phyloP scores from a whole-genome alignment of 1,140 invertebrate species.

The Drosophila nebulosa region DNA sequence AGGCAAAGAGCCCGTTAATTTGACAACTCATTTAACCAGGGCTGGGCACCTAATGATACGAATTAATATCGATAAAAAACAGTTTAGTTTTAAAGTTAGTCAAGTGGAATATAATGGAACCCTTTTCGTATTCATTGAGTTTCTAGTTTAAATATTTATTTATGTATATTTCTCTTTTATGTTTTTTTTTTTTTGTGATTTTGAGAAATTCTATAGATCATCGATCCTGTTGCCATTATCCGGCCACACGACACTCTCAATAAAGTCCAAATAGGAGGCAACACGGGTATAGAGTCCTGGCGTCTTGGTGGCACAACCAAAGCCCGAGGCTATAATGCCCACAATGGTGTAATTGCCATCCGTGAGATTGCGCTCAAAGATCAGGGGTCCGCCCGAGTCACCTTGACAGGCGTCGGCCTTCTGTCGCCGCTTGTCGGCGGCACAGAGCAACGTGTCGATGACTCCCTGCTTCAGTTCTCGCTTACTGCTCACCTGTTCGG shows the following conservation, averaged over 20 bases:
- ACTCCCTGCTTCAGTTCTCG: slow-evolving; percentile 41
- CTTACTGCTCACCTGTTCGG: slow-evolving; percentile 7
- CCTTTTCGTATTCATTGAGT: no score
- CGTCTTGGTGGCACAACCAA: slow-evolving; percentile 83
- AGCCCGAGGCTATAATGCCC: slow-evolving; percentile 86
- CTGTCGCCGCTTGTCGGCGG: slow-evolving; percentile 82
- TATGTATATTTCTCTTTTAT: no score
- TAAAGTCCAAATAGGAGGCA: slow-evolving; percentile 84
- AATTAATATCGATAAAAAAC: no score
- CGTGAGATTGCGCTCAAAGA: slow-evolving; percentile 67
- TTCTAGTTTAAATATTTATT: no score
- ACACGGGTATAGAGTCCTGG: slow-evolving; percentile 86
- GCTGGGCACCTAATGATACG: background rate
- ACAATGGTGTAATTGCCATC: slow-evolving; percentile 55
- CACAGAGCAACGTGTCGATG: slow-evolving; percentile 82
- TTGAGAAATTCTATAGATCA: background rate
- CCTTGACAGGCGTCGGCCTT: slow-evolving; percentile 84
- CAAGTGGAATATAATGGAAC: no score
- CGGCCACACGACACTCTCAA: slow-evolving; percentile 85
- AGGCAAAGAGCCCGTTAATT: slow-evolving; percentile 18
- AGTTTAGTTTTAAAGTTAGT: no score
- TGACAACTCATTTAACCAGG: slow-evolving; percentile 24
- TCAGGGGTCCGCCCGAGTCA: slow-evolving; percentile 87
- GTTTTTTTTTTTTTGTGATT: no score
- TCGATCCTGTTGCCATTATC: background rate